phyloP scores from a whole-genome alignment of 2,113 vertebrate species.

The Carollia perspicillata region DNA sequence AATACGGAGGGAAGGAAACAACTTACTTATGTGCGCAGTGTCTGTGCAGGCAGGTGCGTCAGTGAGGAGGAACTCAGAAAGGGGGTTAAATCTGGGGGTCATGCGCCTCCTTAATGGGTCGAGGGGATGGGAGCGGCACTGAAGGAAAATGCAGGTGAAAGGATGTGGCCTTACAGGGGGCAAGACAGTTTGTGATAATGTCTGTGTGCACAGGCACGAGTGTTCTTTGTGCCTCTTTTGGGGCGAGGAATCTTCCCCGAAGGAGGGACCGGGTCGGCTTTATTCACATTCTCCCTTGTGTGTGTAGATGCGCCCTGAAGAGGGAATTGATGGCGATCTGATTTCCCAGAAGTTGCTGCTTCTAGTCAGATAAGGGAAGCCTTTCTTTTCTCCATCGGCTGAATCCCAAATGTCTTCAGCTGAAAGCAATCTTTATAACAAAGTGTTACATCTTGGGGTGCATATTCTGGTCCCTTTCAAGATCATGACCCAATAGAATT shows the following conservation, averaged over 20 bases:
- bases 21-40: background rate
- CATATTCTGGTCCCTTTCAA: background rate
- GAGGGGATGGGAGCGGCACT: background rate
- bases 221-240: background rate
- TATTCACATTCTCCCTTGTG: background rate
- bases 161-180: background rate
- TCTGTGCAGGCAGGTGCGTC: background rate
- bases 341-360: slow-evolving; percentile 15
- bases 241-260: background rate
- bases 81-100: background rate
- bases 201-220: background rate
- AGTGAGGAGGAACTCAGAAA: background rate
- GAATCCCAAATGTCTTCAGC: background rate
- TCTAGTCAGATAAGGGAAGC: background rate
- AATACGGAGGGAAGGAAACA: background rate
- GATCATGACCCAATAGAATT: background rate
- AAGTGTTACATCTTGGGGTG: background rate
- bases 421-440: background rate
- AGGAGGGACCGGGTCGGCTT: background rate
- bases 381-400: background rate
- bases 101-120: background rate
- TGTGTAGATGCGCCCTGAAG: background rate
- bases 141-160: background rate
- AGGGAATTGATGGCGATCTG: background rate
- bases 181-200: background rate